phyloP scores from a whole-genome alignment of 2,797 vertebrate genomes.

The Hippopotamyrus pictus region DNA sequence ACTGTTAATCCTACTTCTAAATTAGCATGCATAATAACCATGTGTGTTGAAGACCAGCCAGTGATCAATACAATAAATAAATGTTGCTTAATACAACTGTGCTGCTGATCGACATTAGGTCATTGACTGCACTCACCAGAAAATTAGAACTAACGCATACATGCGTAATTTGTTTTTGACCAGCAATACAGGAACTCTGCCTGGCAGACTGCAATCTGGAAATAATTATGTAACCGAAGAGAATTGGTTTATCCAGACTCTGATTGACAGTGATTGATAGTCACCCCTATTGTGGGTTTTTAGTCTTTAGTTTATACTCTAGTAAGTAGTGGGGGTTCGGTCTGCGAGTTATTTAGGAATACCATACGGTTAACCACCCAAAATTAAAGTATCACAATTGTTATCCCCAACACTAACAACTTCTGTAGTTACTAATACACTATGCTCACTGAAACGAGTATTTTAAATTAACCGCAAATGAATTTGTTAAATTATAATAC shows the following conservation, averaged over 20 bases:
- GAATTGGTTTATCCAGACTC: neutral
- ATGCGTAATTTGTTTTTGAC: neutral
- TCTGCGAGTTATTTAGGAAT: neutral
- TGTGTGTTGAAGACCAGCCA: neutral
- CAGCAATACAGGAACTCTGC: neutral
- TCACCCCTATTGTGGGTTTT: neutral
- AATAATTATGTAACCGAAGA: neutral
- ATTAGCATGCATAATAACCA: neutral
- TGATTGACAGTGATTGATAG: neutral
- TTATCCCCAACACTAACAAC: neutral
- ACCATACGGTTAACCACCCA: neutral
- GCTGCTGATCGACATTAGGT: neutral
- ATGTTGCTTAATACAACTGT: neutral
- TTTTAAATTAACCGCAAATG: neutral
- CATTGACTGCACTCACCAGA: neutral
- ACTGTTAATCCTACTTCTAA: constrained; percentile 8
- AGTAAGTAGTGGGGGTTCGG: neutral
- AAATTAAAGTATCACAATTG: neutral
- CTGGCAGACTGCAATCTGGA: neutral
- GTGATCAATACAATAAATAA: constrained; percentile 6
- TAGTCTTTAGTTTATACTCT: neutral
- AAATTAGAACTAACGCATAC: neutral
- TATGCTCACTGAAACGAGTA: neutral
- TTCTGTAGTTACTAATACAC: neutral
- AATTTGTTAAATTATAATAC: neutral